Evolutionary conservation across 2,797 vertebrate genomes (phyloP), one percentile per base, ranked within the genome.

Genomic region (Fringilla coelebs): DNA sequence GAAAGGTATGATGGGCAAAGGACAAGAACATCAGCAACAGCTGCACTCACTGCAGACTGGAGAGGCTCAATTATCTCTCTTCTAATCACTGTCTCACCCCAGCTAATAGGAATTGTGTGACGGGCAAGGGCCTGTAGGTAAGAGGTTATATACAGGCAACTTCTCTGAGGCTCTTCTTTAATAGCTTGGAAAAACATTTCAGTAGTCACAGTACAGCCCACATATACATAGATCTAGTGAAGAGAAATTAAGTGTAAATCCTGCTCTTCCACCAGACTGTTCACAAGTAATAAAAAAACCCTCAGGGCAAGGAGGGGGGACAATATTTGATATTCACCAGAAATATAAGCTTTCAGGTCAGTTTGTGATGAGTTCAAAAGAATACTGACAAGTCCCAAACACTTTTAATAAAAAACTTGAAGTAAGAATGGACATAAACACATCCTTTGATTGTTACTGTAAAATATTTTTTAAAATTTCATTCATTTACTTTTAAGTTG

Each of bases 21-120:
- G 93, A 96, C 95, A 95, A 62, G 91, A 91, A 84, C 87, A 32
- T 96, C 96, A 95, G 86, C 79, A 96, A 96, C 93, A 96, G 94
- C 93, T 94, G 93, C 67, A 0, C 72, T 86, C 79, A 48, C 61
- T 54, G 94, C 85, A 76, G 94, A 29, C 94, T 94, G 90, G 89
- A 95, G 83, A 96, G 67, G 57, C 97, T 97, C 90, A 95, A 87
- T 95, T 97, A 91, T 94, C 96, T 93, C 92, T 95, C 91, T 19
- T 61, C 93, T 96, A 95, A 96, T 96, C 94, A 95, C 76, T 91
- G 87, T 65, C 82, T 96, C 95, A 83, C 76, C 62, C 78, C 1
- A 34, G 57, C 24, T 85, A 94, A 87, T 32, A 68, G 84, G 63
- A 22, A 65, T 0, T 60, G 75, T 1, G 78, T 54, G 95, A 90